Conservation (phyloP, 2,888 invertebrate species). For the Pseudoips prasinana region DNA sequence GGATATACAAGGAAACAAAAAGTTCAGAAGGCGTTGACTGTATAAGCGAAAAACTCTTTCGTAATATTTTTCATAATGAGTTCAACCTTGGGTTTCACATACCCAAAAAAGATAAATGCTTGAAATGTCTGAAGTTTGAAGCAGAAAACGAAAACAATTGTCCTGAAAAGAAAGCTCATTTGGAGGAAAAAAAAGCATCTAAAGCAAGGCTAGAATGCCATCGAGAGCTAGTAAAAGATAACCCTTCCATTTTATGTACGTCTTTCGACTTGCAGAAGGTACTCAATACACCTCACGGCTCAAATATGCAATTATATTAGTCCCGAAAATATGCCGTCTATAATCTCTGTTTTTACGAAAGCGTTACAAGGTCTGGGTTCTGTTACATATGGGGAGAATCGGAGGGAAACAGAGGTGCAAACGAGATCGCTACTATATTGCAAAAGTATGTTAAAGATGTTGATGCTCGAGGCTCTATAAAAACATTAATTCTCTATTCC, state of each 20-base stretch:
- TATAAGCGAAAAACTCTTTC: slow-evolving; percentile 8
- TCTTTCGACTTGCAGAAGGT: slow-evolving; percentile 7
- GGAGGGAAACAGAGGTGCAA: slow-evolving; percentile 3
- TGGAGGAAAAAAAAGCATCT: slow-evolving; percentile 21
- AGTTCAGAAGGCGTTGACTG: slow-evolving; percentile 4
- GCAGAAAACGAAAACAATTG: slow-evolving; percentile 2
- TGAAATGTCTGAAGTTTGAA: slow-evolving; percentile 12
- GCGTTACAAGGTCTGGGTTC: slow-evolving; percentile 4
- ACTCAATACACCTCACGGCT: slow-evolving; percentile 3
- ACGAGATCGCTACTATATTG: slow-evolving; percentile 1
- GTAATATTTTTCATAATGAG: slow-evolving; percentile 15
- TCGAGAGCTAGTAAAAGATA: slow-evolving; percentile 13
- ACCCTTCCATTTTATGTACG: slow-evolving; percentile 5
- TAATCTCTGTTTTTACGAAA: slow-evolving; percentile 9
- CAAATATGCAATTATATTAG: slow-evolving; percentile 6
- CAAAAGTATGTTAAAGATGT: slow-evolving; percentile 1
- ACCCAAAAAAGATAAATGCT: slow-evolving; percentile 13
- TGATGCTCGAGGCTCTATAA: slow-evolving; percentile 6
- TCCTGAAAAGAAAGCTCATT: slow-evolving; percentile 12
- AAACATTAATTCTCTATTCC: slow-evolving; percentile 17
- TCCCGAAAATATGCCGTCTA: slow-evolving; percentile 5
- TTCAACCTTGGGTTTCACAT: slow-evolving; percentile 15
- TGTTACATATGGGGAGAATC: slow-evolving; percentile 3
- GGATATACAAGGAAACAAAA: slow-evolving; percentile 2
- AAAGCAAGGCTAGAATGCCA: slow-evolving; percentile 17